These are phyloP conservation scores for Tarsius wallacei DNA, from an alignment of 2,797 vertebrate species.

Conservation along the genomic window DNA sequence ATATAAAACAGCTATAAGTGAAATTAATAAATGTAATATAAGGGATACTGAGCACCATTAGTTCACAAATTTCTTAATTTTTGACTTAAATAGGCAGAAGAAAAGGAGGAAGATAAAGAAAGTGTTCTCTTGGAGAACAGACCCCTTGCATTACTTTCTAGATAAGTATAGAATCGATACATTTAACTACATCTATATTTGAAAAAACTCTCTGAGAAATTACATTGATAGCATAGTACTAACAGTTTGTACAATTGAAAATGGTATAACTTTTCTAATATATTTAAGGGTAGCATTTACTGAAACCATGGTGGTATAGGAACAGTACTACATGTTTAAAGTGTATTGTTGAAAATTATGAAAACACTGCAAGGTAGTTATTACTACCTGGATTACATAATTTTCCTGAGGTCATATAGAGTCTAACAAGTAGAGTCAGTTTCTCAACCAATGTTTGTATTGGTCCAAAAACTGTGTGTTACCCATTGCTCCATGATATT, in stretches of 20 bases:
- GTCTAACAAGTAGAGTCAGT: background rate
- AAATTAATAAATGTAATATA: background rate
- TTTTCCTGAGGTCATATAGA: background rate
- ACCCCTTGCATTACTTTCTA: background rate
- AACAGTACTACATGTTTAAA: background rate
- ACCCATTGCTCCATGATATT: background rate
- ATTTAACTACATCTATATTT: background rate
- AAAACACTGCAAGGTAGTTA: background rate
- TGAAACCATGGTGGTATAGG: background rate
- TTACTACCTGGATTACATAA: background rate
- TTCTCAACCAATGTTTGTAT: background rate
- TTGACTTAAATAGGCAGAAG: background rate
- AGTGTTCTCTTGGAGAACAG: background rate
- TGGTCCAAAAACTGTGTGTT: background rate
- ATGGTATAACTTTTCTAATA: background rate
- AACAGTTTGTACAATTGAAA: background rate
- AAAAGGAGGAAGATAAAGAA: background rate
- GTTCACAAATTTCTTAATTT: background rate
- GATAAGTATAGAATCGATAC: background rate
- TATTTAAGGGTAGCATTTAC: conserved; percentile 10
- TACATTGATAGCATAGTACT: background rate
- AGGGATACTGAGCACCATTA: background rate
- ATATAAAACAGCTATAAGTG: background rate
- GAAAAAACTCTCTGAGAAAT: background rate
- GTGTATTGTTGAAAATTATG: background rate